These are phyloP conservation scores for Listrodromus nycthemerus DNA, from an alignment of 2,888 invertebrate genomes.

Conservation along the genomic window DNA sequence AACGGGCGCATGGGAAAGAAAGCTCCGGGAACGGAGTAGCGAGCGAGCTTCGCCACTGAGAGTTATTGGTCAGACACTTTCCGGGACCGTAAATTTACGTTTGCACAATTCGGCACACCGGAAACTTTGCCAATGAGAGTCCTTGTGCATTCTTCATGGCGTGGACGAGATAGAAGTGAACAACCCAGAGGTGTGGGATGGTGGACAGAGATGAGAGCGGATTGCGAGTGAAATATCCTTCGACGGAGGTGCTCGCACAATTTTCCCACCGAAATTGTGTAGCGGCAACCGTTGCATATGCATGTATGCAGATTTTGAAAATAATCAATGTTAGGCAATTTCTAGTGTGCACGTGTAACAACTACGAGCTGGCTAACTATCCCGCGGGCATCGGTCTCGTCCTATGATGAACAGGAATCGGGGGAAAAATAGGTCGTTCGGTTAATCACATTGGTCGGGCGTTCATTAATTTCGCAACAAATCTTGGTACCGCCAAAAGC, in stretches of 20 bases:
- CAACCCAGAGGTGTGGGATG: slow-evolving; percentile 25
- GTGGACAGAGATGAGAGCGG: slow-evolving; percentile 28
- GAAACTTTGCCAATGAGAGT: slow-evolving; percentile 64
- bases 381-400: slow-evolving; percentile 2
- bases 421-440: slow-evolving; percentile 56
- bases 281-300: slow-evolving; percentile 61
- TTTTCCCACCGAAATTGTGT: slow-evolving; percentile 64
- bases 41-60: slow-evolving; percentile 37
- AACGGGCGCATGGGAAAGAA: slow-evolving; percentile 55
- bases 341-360: slow-evolving; percentile 50
- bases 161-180: slow-evolving; percentile 25
- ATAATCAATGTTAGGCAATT: slow-evolving; percentile 64
- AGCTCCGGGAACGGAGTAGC: not conserved
- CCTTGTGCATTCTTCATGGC: slow-evolving; percentile 49
- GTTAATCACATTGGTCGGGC: slow-evolving; percentile 54
- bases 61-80: slow-evolving; percentile 64
- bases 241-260: slow-evolving; percentile 56
- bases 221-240: slow-evolving; percentile 53
- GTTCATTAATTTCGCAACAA: not conserved
- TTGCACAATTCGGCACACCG: slow-evolving; percentile 63
- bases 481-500: not conserved
- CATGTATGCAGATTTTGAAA: slow-evolving; percentile 66
- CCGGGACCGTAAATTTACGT: slow-evolving; percentile 62
- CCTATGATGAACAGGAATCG: slow-evolving; percentile 40
- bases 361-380: slow-evolving; percentile 5